phyloP scores from a whole-genome alignment of 2,888 invertebrate genomes.

The Scaptomyza parva region DNA sequence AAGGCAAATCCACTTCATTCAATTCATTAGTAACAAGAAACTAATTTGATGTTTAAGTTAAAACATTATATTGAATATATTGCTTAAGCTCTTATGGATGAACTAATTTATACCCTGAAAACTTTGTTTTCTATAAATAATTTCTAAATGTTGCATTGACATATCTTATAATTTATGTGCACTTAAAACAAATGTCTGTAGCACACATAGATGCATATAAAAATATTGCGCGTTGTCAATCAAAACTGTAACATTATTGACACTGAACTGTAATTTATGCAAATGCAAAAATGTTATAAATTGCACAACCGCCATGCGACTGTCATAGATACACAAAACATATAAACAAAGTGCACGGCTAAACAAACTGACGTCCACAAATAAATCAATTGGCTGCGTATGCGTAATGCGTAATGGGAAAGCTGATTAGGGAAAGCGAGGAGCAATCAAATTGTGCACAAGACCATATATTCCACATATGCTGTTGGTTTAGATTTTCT shows the following conservation, averaged over 20 bases:
- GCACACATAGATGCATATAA: constrained; percentile 8
- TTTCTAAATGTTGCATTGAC: constrained; percentile 12
- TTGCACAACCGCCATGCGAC: constrained; percentile 26
- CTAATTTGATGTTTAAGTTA: not conserved
- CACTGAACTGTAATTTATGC: constrained; percentile 58
- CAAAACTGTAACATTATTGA: constrained; percentile 29
- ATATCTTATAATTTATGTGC: constrained; percentile 21
- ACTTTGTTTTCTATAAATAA: not conserved
- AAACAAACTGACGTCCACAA: constrained; percentile 28
- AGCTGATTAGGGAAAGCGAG: constrained; percentile 50
- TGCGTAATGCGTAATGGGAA: constrained; percentile 52
- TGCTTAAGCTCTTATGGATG: not conserved
- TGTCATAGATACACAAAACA: constrained; percentile 38
- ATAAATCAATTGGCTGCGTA: constrained; percentile 70
- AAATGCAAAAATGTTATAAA: constrained; percentile 58
- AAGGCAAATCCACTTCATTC: too few relatives aligned
- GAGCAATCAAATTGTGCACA: constrained; percentile 15
- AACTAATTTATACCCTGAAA: not conserved
- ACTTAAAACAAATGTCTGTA: constrained; percentile 1
- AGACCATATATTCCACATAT: not conserved
- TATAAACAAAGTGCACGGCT: constrained; percentile 10
- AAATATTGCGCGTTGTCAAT: constrained; percentile 49
- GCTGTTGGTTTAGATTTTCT: constrained; percentile 30
- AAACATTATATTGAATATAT: too few relatives aligned
- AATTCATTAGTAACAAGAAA: not conserved